Base-by-base conservation (phyloP, 2,797 vertebrate genomes). In the Anisognathus igniventris region DNA sequence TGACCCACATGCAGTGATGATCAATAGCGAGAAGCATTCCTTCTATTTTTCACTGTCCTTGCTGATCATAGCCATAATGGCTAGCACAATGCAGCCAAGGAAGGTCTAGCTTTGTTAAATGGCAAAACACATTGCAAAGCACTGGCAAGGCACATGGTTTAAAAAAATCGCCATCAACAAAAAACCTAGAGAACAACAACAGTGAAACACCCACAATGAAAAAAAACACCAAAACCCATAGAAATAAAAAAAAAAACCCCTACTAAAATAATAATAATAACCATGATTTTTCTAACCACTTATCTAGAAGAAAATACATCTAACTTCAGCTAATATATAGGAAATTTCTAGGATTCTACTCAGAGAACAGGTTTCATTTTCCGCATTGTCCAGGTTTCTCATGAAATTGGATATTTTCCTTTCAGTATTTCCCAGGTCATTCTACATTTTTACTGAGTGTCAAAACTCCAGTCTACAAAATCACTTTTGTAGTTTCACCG, bases 1-100 rank as follows among this genome's bases (percentile, higher is more conserved):
- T 92, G 78, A 95, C 64, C 61, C 31, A 71, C 23, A 83, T 88
- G 53, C 14, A 60, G 25, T 54, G 71, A 66, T 33, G 45, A 87
- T 67, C 54, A 88, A 47, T 65, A 83, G 13, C 30, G 6, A 79
- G 14, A 14, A 64, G 12, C 0, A 0, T 68, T 22, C 53, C 47
- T 76, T 66, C 12, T 48, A 16, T 65, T 76, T 12, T 50, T 84
- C 24, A 20, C 15, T 86, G 58, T 80, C 66, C 42, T 88, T 74
- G 17, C 7, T 67, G 23, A 64, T 74, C 35, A 50, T 45, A 77
- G 56, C 3, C 19, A 5, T 70, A 57, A 56, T 23, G 44, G 68
- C 23, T 24, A 76, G 9, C 17, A 51, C 18, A 39, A 40, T 24
- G 30, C 22, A 87, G 11, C 10, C 48, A 77, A 64, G 27, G 7